These are phyloP conservation scores for Ceratoteleas bidentatus DNA, from an alignment of 1,140 invertebrate genomes.

Conservation along the genomic window DNA sequence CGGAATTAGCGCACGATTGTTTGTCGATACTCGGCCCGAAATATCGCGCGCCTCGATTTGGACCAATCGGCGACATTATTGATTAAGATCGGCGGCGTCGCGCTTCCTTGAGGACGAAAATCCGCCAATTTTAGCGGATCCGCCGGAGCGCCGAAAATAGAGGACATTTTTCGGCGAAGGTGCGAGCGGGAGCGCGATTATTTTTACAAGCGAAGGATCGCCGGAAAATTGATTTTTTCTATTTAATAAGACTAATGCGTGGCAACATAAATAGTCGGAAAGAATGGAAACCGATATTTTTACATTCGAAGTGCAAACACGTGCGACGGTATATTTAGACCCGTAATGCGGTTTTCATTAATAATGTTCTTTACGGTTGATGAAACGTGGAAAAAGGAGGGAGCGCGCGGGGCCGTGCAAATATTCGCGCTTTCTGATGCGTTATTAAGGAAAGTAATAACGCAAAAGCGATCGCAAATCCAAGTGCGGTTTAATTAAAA, in stretches of 20 bases:
- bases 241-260: not conserved
- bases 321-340: constrained; percentile 25
- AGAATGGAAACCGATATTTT: constrained; percentile 4
- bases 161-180: not conserved
- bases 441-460: too few relatives aligned
- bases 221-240: constrained; percentile 3
- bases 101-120: too few relatives aligned
- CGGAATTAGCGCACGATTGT: too few relatives aligned
- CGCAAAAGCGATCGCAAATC: too few relatives aligned
- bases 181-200: not conserved
- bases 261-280: constrained; percentile 4
- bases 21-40: too few relatives aligned
- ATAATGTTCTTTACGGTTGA: constrained; percentile 27
- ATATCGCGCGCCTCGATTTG: too few relatives aligned
- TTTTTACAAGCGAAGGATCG: not conserved
- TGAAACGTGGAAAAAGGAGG: not conserved
- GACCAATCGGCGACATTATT: too few relatives aligned
- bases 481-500: too few relatives aligned
- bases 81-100: too few relatives aligned
- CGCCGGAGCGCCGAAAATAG: not conserved
- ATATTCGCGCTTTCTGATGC: too few relatives aligned
- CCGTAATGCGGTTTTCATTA: constrained; percentile 15
- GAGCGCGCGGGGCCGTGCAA: too few relatives aligned
- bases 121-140: too few relatives aligned
- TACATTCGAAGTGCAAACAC: not conserved